These are phyloP conservation scores for Neofelis nebulosa DNA, from an alignment of 2,113 vertebrate species.

Conservation along the genomic window DNA sequence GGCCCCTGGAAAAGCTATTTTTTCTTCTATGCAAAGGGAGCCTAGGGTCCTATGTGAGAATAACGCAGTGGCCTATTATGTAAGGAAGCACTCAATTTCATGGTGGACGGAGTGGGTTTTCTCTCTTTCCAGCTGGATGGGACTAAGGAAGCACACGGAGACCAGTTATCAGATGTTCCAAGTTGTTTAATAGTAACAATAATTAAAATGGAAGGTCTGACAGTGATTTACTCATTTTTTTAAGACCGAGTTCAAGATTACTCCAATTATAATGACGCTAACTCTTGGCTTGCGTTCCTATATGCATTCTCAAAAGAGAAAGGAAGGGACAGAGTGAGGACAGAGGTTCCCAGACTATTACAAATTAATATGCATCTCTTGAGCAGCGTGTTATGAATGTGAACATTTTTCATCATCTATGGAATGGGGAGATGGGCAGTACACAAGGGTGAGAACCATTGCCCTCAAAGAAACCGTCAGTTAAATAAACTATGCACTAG, in stretches of 20 bases:
- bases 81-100: not conserved
- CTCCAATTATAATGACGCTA: not conserved
- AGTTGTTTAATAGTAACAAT: not conserved
- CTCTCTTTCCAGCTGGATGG: not conserved
- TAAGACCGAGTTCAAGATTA: not conserved
- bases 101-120: not conserved
- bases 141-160: not conserved
- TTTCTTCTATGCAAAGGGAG: not conserved
- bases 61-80: not conserved
- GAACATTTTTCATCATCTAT: not conserved
- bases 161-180: not conserved
- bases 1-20: not conserved
- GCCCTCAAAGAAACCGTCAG: not conserved
- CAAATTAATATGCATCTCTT: accelerated
- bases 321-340: not conserved
- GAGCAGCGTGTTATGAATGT: not conserved
- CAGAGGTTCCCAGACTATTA: not conserved
- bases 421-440: accelerated
- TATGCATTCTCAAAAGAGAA: not conserved
- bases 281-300: not conserved
- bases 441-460: not conserved
- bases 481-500: not conserved
- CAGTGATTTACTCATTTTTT: not conserved
- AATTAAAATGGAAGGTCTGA: not conserved
- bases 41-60: not conserved